These are phyloP conservation scores for Pseudeuparius sepicola DNA, from an alignment of 2,888 invertebrate genomes.

Conservation along the genomic window DNA sequence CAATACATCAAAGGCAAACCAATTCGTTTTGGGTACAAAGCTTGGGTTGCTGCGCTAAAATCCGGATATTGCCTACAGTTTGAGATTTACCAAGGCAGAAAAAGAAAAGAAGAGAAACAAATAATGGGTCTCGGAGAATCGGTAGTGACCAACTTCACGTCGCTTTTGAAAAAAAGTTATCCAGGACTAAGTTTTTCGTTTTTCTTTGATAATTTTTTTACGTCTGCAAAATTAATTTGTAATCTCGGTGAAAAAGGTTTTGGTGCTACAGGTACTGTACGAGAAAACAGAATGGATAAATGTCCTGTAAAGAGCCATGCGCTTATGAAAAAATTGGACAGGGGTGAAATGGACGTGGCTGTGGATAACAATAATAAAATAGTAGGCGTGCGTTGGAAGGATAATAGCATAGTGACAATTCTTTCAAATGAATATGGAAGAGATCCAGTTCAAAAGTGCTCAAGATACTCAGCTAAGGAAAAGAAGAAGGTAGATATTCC, in stretches of 20 bases:
- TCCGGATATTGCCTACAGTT: constrained; percentile 12
- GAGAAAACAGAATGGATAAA: too few relatives aligned
- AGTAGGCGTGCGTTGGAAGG: too few relatives aligned
- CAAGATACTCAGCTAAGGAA: constrained; percentile 2
- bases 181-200: not conserved
- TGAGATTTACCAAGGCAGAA: constrained; percentile 10
- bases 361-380: too few relatives aligned
- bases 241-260: constrained; percentile 4
- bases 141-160: not conserved
- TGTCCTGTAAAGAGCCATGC: too few relatives aligned
- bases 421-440: constrained; percentile 2
- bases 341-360: too few relatives aligned
- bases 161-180: not conserved
- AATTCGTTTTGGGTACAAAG: constrained; percentile 12
- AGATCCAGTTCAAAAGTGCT: constrained; percentile 3
- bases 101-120: not conserved
- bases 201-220: constrained; percentile 10
- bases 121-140: constrained; percentile 6
- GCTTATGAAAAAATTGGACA: too few relatives aligned
- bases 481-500: constrained; percentile 4
- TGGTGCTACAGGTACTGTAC: constrained; percentile 8
- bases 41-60: constrained; percentile 11
- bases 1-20: constrained; percentile 5
- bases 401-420: constrained; percentile 1
- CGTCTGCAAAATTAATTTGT: constrained; percentile 6